Base-by-base conservation (phyloP, 1,140 invertebrate species). In the Orius insidiosus region DNA sequence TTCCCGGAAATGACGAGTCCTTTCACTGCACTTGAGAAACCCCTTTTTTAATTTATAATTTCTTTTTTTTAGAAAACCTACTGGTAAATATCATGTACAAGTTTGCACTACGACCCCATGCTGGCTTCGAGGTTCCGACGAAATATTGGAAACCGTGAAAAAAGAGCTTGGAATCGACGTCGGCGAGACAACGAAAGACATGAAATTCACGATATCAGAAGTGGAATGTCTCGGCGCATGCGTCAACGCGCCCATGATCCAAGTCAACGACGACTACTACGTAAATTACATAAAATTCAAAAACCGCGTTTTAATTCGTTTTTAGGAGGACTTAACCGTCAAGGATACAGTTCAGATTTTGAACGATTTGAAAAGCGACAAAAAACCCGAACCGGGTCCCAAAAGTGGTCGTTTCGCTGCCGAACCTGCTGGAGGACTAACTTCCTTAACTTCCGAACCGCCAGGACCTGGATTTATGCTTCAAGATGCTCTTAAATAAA, bases 101-200 rank as follows among this genome's bases (percentile, higher is more conserved):
- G 79, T 99, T 13, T 99, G 96, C 60, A 98, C 93, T 0, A 98
- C 95, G 18, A 98, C 96, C 15, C 96, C 96, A 1, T 99, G 96
- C 62, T 97, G 94, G 89, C 69, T 99, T 19, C 68, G 88, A 51
- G 90, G 93, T 15, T 94, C 92, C 0, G 93, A 97, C 63, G 76
- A 80, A 31, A 80, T 99, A 54, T 65, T 96, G 33, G 74, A 93
- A 36, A 73, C 78, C 9, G 78, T 95, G 51, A 80, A 81, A 54
- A 73, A 79, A 60, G 78, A 86, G 56, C 66, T 97, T 58, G 71
- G 75, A 34, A 84, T 93, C 58, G 74, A 85, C 57, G 74, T 84
- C 14, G 94, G 95, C 6, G 80, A 89, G 52, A 95, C 83, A 44
- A 94, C 89, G 8, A 68, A 75, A 42, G 94, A 98, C 63, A 80